These are phyloP conservation scores for Mohoua ochrocephala DNA, from an alignment of 2,113 vertebrate genomes.

Conservation along the genomic window DNA sequence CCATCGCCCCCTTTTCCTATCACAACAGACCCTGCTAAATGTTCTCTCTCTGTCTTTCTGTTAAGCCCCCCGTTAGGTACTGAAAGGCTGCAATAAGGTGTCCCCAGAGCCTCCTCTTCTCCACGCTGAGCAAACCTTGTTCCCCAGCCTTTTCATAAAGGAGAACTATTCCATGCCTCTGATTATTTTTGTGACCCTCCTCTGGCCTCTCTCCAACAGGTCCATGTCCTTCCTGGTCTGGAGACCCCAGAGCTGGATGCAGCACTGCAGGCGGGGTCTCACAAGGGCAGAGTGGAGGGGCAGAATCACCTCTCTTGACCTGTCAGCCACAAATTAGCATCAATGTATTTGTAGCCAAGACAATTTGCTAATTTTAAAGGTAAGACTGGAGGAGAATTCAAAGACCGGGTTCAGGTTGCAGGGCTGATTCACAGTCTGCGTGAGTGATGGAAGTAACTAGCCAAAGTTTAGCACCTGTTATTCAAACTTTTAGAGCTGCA, in stretches of 20 bases:
- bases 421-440: neutral
- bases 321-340: neutral
- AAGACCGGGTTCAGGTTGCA: neutral
- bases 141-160: neutral
- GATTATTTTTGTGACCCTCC: neutral
- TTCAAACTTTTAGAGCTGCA: neutral
- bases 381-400: neutral
- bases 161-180: neutral
- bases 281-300: fast-evolving
- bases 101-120: neutral
- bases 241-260: neutral
- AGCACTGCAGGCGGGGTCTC: neutral
- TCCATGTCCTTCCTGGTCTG: neutral
- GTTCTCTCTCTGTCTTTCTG: neutral
- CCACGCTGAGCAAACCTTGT: neutral
- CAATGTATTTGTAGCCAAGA: neutral
- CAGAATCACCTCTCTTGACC: neutral
- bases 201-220: fast-evolving
- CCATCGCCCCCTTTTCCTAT: neutral
- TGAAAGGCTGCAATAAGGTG: neutral
- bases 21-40: neutral
- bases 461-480: neutral
- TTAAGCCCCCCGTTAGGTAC: fast-evolving
- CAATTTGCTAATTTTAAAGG: neutral
- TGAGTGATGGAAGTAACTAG: neutral